Percentiles rank a stretch among this genome's conserved stretches.
Conservation (phyloP, 2,113 vertebrate species). For the Tricholaema leucomelas region DNA sequence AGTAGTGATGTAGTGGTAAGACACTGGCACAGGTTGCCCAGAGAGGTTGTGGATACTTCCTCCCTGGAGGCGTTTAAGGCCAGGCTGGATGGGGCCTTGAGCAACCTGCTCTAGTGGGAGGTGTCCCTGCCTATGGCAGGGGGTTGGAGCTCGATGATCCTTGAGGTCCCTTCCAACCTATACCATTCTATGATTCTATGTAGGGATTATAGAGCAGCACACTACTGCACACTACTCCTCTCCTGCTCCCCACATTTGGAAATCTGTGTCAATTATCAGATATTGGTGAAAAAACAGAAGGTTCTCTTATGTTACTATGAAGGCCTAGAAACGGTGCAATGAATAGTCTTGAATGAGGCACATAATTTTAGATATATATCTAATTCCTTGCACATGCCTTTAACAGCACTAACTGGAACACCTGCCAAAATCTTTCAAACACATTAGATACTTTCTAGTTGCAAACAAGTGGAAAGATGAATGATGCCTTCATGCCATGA, state of each 20-base stretch:
- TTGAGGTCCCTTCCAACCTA: too few relatives aligned
- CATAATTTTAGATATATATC: background rate
- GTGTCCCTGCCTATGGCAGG: too few relatives aligned
- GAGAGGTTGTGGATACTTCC: too few relatives aligned
- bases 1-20: accelerated
- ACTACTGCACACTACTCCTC: background rate
- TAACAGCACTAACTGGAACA: background rate
- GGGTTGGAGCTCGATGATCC: too few relatives aligned
- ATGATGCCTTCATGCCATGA: background rate
- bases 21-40: too few relatives aligned
- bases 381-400: background rate
- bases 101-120: too few relatives aligned
- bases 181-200: too few relatives aligned
- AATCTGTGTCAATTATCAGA: background rate
- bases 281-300: background rate
- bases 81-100: too few relatives aligned
- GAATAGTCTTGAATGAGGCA: background rate
- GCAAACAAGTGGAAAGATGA: background rate
- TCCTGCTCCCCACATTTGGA: accelerated
- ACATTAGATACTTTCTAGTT: background rate
- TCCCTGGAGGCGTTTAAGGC: too few relatives aligned
- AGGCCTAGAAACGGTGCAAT: background rate
- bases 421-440: slow-evolving; percentile 4
- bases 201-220: background rate
- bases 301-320: background rate